Percentiles rank a stretch among this genome's conserved stretches.
Evolutionary conservation across 2,888 invertebrate species (phyloP).

Genomic region (Pollenia amentaria): DNA sequence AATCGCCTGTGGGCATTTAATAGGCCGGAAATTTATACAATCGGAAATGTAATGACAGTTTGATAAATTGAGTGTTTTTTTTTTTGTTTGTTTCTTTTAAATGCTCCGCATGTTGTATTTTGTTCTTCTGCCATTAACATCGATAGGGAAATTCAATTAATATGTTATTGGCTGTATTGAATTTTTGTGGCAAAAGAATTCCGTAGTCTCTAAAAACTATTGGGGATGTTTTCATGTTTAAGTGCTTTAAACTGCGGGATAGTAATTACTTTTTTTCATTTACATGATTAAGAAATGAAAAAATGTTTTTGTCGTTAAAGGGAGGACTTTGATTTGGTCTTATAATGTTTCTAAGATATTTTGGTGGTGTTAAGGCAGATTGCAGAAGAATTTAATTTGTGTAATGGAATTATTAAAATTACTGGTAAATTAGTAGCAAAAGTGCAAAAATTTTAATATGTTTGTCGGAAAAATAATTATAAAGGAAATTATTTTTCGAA

Average conservation of each 20-base stretch:
- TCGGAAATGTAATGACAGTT: conserved; percentile 71
- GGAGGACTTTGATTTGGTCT: not conserved
- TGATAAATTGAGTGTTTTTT: conserved; percentile 64
- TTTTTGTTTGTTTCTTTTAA: conserved; percentile 22
- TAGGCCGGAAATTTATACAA: conserved; percentile 74
- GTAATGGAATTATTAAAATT: too few relatives aligned
- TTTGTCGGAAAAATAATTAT: too few relatives aligned
- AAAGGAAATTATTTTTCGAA: too few relatives aligned
- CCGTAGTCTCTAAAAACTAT: not conserved
- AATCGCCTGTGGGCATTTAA: conserved; percentile 75
- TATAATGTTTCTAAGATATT: not conserved
- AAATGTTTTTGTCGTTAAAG: not conserved
- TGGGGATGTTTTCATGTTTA: conserved; percentile 31
- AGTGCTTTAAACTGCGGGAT: conserved; percentile 52
- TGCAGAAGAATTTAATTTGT: not conserved
- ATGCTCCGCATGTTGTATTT: not conserved
- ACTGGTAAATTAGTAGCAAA: too few relatives aligned
- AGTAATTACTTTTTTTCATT: conserved; percentile 11
- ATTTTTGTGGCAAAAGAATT: conserved; percentile 46
- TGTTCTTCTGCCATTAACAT: conserved; percentile 7
- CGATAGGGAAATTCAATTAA: conserved; percentile 69
- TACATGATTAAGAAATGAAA: not conserved
- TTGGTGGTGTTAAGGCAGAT: not conserved
- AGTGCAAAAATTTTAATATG: too few relatives aligned
- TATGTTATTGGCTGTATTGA: conserved; percentile 67